Conservation (phyloP, 2,113 vertebrate species). For the Psilopsiagon aurifrons region DNA sequence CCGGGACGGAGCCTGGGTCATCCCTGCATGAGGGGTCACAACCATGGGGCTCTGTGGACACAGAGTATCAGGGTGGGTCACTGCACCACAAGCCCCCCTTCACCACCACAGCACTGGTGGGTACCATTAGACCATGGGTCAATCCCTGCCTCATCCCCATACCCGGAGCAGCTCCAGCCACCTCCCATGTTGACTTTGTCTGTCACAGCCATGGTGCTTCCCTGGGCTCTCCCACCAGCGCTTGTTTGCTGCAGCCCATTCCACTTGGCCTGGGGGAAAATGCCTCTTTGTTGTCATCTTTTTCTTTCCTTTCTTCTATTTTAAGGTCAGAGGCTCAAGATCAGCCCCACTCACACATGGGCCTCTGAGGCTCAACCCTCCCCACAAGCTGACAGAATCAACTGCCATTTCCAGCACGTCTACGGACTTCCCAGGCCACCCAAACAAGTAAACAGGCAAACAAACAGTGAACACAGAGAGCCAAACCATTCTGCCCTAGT, state of each 20-base stretch:
- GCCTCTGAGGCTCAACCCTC: conserved; percentile 30
- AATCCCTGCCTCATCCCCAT: background rate
- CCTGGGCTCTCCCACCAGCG: background rate
- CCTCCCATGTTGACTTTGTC: conserved; percentile 8
- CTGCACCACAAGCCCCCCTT: background rate
- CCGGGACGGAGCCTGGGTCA: background rate
- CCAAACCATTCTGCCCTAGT: background rate
- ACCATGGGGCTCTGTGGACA: background rate
- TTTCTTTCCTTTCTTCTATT: conserved; percentile 40
- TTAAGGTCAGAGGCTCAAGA: conserved; percentile 28
- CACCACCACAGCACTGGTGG: background rate
- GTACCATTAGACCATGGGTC: background rate
- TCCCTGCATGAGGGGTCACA: background rate
- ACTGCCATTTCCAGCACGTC: background rate
- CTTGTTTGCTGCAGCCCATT: background rate
- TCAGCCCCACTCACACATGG: background rate
- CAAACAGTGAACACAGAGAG: background rate
- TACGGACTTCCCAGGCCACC: background rate
- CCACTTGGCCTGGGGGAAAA: background rate
- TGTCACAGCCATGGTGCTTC: background rate
- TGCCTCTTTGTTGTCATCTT: background rate
- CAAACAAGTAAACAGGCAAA: background rate
- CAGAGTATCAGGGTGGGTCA: background rate
- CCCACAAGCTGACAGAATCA: background rate
- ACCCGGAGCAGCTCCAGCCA: background rate